These are phyloP conservation scores for Eidolon dupreanum DNA, from an alignment of 2,797 vertebrate genomes.

Conservation along the genomic window DNA sequence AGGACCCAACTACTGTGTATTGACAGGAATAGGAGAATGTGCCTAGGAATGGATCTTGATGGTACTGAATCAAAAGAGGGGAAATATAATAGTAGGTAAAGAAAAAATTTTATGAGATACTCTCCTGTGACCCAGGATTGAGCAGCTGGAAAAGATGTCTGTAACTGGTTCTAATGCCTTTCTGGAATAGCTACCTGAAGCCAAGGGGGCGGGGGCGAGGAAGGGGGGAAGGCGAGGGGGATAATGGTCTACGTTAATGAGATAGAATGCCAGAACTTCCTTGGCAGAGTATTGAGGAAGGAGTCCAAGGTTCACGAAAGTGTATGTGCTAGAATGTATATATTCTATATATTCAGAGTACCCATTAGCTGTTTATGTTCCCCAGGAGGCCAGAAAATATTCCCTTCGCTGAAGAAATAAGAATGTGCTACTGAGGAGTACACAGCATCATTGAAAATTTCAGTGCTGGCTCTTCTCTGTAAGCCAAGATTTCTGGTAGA, in stretches of 20 bases:
- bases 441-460: background rate
- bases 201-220: too few species aligned
- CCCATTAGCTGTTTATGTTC: background rate
- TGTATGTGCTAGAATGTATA: too few species aligned
- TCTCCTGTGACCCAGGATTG: background rate
- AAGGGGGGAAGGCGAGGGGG: too few species aligned
- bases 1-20: background rate
- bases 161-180: background rate
- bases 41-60: background rate
- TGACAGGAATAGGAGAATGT: background rate
- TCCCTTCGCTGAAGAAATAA: background rate
- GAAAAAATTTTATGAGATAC: background rate
- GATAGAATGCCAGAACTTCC: background rate
- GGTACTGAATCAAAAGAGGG: background rate
- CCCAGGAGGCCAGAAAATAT: background rate
- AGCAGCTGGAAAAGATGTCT: background rate
- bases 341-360: background rate
- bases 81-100: background rate
- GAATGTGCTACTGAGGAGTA: background rate
- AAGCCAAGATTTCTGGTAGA: background rate
- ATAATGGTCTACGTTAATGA: background rate
- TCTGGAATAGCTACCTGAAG: background rate
- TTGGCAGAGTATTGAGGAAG: background rate
- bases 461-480: background rate
- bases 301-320: background rate